Evolutionary conservation across 2,797 vertebrate genomes (phyloP), one percentile per base, ranked within the genome.

Genomic region (Tympanoctomys barrerae): DNA sequence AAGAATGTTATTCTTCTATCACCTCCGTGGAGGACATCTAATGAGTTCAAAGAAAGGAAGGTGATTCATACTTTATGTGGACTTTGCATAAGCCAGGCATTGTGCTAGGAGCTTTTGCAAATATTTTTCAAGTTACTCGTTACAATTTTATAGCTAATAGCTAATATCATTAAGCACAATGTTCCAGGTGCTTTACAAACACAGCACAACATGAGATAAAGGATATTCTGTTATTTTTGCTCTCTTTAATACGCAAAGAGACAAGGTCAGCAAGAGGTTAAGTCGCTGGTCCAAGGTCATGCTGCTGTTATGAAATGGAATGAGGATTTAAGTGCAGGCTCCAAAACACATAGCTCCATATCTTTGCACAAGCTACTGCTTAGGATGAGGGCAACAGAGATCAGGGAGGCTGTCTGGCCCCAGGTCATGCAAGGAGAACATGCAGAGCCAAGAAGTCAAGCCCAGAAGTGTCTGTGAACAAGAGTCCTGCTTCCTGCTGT

Each of bases 141-240:
- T 90, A 66, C 12, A 71, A 49, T 64, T 66, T 83, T 90, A 90
- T 70, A 95, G 85, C 75, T 89, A 82, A 90, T 80, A 62, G 78
- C 46, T 90, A 96, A 94, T 9, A 46, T n/a, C 89, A 71, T 91
- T 87, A 91, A 94, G 28, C 78, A 96, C 66, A 88, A 19, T 88
- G n/a, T 93, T 84, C 22, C 28, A 75, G 66, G 21, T 12, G 33
- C 39, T 94, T 91, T 89, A 54, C 42, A 94, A 85, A 21, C 83
- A 77, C 36, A 90, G 22, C 66, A 79, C 36, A 81, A 68, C 24
- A 13, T 2, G 33, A 57, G 5, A 68, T 86, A 62, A 86, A 93
- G 24, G 78, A 57, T 52, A 79, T 87, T 75, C 52, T 94, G 62
- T 68, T 89, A 81, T 73, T 88, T 88, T 81, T 31, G 1, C 31